These are phyloP conservation scores for Mechanitis messenoides DNA, from an alignment of 2,888 invertebrate species.

Conservation along the genomic window DNA sequence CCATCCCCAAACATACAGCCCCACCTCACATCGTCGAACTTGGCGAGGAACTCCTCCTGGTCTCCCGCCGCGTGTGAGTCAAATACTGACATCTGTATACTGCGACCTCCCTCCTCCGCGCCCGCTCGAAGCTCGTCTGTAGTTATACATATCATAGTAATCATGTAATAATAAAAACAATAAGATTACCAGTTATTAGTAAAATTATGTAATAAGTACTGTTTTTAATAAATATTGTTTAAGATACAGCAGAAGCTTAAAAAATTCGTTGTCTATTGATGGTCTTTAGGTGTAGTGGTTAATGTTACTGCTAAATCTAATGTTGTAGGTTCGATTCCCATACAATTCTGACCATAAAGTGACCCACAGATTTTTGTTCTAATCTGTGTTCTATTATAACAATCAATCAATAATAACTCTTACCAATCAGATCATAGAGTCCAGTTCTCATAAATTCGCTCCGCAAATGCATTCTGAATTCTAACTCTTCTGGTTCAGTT, in stretches of 20 bases:
- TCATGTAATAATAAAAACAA: too few relatives aligned
- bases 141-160: conserved; percentile 10
- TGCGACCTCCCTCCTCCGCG: conserved; percentile 83
- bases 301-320: too few relatives aligned
- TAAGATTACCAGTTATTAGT: too few relatives aligned
- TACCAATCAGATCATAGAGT: conserved; percentile 87
- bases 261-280: too few relatives aligned
- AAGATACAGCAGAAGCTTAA: too few relatives aligned
- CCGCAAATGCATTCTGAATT: conserved; percentile 93
- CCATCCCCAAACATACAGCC: conserved; percentile 5
- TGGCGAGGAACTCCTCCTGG: conserved; percentile 92
- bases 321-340: too few relatives aligned
- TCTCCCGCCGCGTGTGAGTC: conserved; percentile 93
- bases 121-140: conserved; percentile 80
- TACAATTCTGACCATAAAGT: too few relatives aligned
- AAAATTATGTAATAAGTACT: too few relatives aligned
- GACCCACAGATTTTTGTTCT: too few relatives aligned
- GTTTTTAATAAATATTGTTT: too few relatives aligned
- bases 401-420: conserved; percentile 23
- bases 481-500: conserved; percentile 88
- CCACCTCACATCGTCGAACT: conserved; percentile 90
- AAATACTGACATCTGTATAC: conserved; percentile 92
- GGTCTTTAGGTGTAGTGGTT: too few relatives aligned
- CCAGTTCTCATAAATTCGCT: conserved; percentile 98
- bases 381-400: too few relatives aligned